phyloP scores from a whole-genome alignment of 2,797 vertebrate species.

The Artibeus jamaicensis region DNA sequence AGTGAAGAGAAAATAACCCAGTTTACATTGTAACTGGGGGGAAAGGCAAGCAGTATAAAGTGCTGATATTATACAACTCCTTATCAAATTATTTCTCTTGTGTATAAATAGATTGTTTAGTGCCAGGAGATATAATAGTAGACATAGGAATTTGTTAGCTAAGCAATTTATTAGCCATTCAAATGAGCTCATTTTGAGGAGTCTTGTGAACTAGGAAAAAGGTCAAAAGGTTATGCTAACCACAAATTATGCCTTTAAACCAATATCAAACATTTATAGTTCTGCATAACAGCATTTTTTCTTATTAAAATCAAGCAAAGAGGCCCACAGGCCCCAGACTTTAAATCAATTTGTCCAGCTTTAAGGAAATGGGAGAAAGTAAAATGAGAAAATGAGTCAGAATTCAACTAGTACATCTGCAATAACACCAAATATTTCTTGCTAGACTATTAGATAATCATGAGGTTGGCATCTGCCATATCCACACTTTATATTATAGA shows the following conservation, averaged over 20 bases:
- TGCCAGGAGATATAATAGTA: not conserved
- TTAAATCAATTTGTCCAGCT: not conserved
- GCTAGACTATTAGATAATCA: not conserved
- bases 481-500: not conserved
- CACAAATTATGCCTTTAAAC: slow-evolving; percentile 6
- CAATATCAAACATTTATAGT: not conserved
- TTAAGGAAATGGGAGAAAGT: not conserved
- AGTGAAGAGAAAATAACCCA: slow-evolving; percentile 38
- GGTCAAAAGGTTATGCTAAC: slow-evolving; percentile 49
- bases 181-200: slow-evolving; percentile 35
- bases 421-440: not conserved
- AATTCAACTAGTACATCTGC: not conserved
- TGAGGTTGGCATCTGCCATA: not conserved
- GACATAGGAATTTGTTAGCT: not conserved
- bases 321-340: not conserved
- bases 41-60: not conserved
- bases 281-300: not conserved
- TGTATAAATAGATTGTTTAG: slow-evolving; percentile 19
- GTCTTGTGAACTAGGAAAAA: not conserved
- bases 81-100: slow-evolving; percentile 46
- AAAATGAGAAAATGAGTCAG: slow-evolving; percentile 25
- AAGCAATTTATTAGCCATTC: slow-evolving; percentile 44
- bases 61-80: slow-evolving; percentile 14
- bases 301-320: slow-evolving; percentile 5
- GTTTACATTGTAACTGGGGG: not conserved